Evolutionary conservation across 1,140 invertebrate genomes (phyloP).

Genomic region (Rhynchophorus ferrugineus): DNA sequence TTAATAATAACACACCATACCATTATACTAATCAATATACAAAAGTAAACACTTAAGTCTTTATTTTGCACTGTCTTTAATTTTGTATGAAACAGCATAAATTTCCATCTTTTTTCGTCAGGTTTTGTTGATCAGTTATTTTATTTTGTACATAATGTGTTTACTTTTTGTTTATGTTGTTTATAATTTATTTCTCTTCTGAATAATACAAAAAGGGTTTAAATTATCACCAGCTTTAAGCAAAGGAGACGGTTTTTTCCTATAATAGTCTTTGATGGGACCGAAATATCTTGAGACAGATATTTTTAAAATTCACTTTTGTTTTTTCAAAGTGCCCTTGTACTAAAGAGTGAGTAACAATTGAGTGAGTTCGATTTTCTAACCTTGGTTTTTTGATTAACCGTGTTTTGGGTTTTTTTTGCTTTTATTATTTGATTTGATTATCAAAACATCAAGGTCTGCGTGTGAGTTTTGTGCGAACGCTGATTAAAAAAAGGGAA

Average conservation of each 20-base stretch:
- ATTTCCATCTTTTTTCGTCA: conserved; percentile 2
- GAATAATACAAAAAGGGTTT: conserved; percentile 4
- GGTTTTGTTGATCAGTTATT: neutral
- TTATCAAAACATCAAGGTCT: conserved; percentile 18
- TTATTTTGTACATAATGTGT: conserved; percentile 17
- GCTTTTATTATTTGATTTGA: neutral
- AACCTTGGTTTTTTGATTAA: conserved; percentile 20
- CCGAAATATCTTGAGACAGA: conserved; percentile 15
- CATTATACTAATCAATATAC: conserved; percentile 14
- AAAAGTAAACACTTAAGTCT: conserved; percentile 14
- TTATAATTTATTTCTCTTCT: neutral
- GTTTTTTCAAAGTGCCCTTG: conserved; percentile 7
- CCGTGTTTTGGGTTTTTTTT: too few species aligned
- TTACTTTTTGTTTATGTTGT: conserved; percentile 4
- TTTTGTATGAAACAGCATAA: conserved; percentile 4
- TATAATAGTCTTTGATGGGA: neutral
- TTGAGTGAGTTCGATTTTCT: conserved; percentile 9
- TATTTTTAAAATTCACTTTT: neutral
- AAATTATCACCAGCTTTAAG: conserved; percentile 20
- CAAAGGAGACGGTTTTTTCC: conserved; percentile 9
- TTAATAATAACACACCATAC: conserved; percentile 16
- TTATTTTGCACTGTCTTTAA: conserved; percentile 5
- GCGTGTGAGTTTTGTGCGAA: neutral
- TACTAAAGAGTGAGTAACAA: conserved; percentile 12
- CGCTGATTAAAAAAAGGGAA: neutral